A percentile compares a stretch with the other conserved stretches of the same genome.
Evolutionary conservation across 2,113 vertebrate genomes (phyloP).

Genomic region (Capreolus pygargus): DNA sequence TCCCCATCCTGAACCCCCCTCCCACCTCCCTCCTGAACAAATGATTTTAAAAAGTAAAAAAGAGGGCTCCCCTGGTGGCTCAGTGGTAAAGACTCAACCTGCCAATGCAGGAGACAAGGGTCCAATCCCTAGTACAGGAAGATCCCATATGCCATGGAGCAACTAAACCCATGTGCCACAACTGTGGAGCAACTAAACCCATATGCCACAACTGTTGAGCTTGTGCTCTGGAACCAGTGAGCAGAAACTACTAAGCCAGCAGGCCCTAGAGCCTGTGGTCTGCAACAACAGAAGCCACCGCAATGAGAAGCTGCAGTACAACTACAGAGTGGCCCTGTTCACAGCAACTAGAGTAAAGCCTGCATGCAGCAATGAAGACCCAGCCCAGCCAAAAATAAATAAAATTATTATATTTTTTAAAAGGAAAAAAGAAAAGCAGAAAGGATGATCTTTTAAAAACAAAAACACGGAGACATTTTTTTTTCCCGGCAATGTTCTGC

Average conservation of each 20-base stretch:
- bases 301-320: not conserved
- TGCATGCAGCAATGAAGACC: not conserved
- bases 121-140: not conserved
- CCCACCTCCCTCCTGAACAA: too few species aligned
- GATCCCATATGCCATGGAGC: not conserved
- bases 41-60: not conserved
- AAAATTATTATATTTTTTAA: not conserved
- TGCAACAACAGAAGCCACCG: not conserved
- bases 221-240: not conserved
- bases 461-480: conserved; percentile 72
- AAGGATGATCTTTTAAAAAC: conserved; percentile 73
- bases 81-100: not conserved
- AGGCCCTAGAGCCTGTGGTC: not conserved
- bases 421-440: conserved; percentile 31
- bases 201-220: not conserved
- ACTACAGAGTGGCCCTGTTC: not conserved
- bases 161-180: not conserved
- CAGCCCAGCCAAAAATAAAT: not conserved
- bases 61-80: not conserved
- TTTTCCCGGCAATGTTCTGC: conserved; percentile 82
- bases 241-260: not conserved
- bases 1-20: too few species aligned
- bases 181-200: not conserved
- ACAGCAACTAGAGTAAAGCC: not conserved
- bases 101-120: not conserved